phyloP scores from a whole-genome alignment of 2,888 invertebrate species.

The Drosophila melanosoma region DNA sequence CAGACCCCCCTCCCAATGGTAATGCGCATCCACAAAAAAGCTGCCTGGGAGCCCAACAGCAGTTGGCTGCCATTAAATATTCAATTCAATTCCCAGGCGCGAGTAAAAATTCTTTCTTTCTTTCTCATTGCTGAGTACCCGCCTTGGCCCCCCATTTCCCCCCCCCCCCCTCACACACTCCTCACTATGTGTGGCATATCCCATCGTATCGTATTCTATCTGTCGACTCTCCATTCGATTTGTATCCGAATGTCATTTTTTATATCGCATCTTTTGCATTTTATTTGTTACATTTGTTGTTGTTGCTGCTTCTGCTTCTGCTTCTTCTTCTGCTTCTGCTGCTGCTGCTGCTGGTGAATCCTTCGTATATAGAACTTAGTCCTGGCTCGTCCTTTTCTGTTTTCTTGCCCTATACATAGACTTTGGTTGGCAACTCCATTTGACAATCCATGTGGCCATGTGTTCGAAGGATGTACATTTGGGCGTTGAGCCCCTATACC shows the following conservation, averaged over 20 bases:
- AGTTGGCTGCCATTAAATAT: slow-evolving; percentile 80
- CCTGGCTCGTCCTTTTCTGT: slow-evolving; percentile 31
- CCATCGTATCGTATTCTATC: slow-evolving; percentile 30
- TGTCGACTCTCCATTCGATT: slow-evolving; percentile 69
- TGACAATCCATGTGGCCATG: slow-evolving; percentile 77
- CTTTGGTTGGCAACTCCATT: slow-evolving; percentile 56
- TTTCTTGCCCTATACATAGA: slow-evolving; percentile 30
- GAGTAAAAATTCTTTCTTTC: slow-evolving; percentile 29
- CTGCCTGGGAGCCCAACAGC: slow-evolving; percentile 57
- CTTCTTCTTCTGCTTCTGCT: slow-evolving; percentile 15
- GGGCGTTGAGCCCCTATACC: slow-evolving; percentile 34
- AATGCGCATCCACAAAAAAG: slow-evolving; percentile 9
- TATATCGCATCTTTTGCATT: slow-evolving; percentile 78
- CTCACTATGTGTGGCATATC: slow-evolving; percentile 1
- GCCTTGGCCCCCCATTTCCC: background rate
- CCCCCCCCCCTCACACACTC: background rate
- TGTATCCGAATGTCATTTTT: slow-evolving; percentile 82
- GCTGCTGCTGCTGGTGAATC: slow-evolving; percentile 33
- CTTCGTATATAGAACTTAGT: slow-evolving; percentile 35
- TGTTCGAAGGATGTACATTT: slow-evolving; percentile 69
- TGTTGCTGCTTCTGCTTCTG: slow-evolving; percentile 31
- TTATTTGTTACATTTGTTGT: slow-evolving; percentile 80
- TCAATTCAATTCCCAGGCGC: slow-evolving; percentile 71
- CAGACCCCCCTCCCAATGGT: slow-evolving; percentile 1
- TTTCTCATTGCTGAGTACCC: background rate